Percentiles rank a stretch among this genome's conserved stretches.
phyloP scores from a whole-genome alignment of 64 coral and sea anemone genomes.

The Montipora foliosa region DNA sequence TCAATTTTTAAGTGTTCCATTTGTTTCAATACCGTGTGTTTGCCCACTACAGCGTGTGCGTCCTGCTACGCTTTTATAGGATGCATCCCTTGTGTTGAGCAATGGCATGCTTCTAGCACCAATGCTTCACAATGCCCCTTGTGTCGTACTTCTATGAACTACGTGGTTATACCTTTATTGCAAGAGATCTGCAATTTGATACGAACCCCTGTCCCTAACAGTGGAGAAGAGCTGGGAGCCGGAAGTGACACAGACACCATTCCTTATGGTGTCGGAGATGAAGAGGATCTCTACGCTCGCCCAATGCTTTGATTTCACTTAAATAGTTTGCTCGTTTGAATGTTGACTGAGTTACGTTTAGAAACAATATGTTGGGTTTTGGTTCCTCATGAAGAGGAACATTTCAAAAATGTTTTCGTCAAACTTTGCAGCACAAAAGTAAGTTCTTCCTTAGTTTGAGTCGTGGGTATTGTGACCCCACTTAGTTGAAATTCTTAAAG shows the following conservation, averaged over 20 bases:
- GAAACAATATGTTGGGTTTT: constrained; percentile 13
- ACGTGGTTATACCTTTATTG: too few relatives aligned
- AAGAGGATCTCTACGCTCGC: too few relatives aligned
- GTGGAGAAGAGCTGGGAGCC: too few relatives aligned
- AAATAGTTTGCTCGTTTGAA: constrained; percentile 4
- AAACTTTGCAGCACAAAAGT: background rate
- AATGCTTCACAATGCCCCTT: constrained; percentile 56
- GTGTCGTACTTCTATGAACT: too few relatives aligned
- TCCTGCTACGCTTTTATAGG: constrained; percentile 70
- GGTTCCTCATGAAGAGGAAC: background rate
- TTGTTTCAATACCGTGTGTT: too few relatives aligned
- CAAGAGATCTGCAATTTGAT: too few relatives aligned
- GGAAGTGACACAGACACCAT: too few relatives aligned
- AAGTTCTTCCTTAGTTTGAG: constrained; percentile 9
- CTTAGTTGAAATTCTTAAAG: background rate
- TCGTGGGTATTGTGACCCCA: constrained; percentile 11
- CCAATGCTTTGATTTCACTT: background rate
- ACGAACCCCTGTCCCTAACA: too few relatives aligned
- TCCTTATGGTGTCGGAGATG: too few relatives aligned
- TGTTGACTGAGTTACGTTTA: background rate
- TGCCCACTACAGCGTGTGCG: background rate
- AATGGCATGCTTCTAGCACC: constrained; percentile 57
- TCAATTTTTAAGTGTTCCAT: too few relatives aligned
- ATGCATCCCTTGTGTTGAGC: constrained; percentile 73
- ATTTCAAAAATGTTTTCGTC: background rate